Percentiles rank a stretch among this genome's conserved stretches.
Evolutionary conservation across 2,113 vertebrate genomes (phyloP).

Genomic region (Hippoglossus stenolepis): DNA sequence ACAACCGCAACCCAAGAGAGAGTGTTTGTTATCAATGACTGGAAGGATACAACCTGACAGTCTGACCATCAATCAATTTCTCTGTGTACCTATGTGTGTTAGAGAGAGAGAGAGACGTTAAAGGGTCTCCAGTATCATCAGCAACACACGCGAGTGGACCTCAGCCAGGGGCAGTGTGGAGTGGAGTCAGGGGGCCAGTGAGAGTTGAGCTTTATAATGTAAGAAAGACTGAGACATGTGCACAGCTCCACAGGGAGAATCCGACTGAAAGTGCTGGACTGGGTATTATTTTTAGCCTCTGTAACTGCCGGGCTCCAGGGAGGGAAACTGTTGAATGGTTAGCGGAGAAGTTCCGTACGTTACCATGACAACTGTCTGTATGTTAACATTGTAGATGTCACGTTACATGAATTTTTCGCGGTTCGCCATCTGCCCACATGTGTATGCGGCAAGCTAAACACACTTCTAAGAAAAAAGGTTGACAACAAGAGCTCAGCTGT

Average conservation of each 20-base stretch:
- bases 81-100: conserved; percentile 8
- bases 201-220: conserved; percentile 28
- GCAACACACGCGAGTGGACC: conserved; percentile 6
- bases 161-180: conserved; percentile 20
- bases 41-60: background rate
- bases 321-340: background rate
- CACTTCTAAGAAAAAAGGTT: background rate
- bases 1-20: background rate
- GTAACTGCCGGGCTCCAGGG: background rate
- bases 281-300: background rate
- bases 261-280: conserved; percentile 2
- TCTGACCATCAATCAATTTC: conserved; percentile 10
- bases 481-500: background rate
- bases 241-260: conserved; percentile 32
- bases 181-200: conserved; percentile 24
- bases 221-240: conserved; percentile 31
- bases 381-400: background rate
- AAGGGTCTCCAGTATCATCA: conserved; percentile 2
- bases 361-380: background rate
- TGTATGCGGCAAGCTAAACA: background rate
- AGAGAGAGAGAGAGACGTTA: conserved; percentile 10
- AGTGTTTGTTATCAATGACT: conserved; percentile 29
- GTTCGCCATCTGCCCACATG: background rate
- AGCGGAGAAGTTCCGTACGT: background rate
- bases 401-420: background rate